These are phyloP conservation scores for Tringa solitaria DNA, from an alignment of 2,113 vertebrate species.

Conservation along the genomic window DNA sequence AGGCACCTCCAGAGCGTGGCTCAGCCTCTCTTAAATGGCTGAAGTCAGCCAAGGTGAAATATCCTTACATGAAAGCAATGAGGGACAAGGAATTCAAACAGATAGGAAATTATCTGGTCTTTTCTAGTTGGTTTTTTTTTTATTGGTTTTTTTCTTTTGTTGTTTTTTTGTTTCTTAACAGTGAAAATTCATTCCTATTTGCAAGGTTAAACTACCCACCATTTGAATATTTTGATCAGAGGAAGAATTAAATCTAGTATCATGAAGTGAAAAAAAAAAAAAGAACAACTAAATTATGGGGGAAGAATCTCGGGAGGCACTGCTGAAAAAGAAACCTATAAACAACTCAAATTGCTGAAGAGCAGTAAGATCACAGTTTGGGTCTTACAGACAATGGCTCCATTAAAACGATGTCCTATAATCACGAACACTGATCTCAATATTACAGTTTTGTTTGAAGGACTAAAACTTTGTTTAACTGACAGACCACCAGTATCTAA, in stretches of 20 bases:
- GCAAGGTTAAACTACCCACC: background rate
- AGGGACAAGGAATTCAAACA: background rate
- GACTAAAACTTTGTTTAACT: background rate
- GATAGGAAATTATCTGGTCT: background rate
- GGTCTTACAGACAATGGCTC: background rate
- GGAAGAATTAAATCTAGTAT: background rate
- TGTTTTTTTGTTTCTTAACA: background rate
- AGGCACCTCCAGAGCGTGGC: background rate
- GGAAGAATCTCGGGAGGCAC: background rate
- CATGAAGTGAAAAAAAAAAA: background rate
- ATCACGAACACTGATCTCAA: accelerated
- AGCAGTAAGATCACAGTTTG: accelerated
- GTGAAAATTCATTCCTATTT: background rate
- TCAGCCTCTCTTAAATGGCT: background rate
- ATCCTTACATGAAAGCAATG: background rate
- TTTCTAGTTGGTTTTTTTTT: background rate
- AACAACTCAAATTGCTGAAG: background rate
- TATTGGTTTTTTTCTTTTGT: no score
- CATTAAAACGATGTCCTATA: background rate
- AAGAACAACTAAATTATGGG: background rate
- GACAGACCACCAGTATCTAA: background rate
- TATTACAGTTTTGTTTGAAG: background rate
- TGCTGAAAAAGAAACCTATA: background rate
- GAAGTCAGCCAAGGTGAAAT: background rate
- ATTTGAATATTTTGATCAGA: background rate